Evolutionary conservation across 2,888 invertebrate genomes (phyloP).

Genomic region (Amphipyra tragopoginis): DNA sequence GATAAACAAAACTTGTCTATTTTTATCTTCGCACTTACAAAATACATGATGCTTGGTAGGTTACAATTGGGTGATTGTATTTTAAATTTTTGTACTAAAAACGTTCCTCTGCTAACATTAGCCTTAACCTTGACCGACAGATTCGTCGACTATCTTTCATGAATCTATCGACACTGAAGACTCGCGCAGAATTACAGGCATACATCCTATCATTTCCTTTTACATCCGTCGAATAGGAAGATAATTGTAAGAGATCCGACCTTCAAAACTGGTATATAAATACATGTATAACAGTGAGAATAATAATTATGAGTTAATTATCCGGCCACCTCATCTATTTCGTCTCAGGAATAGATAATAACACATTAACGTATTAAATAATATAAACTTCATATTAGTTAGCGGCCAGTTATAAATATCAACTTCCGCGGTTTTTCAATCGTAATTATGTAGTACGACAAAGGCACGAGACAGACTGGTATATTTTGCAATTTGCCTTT

Average conservation of each 20-base stretch:
- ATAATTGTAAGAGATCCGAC: conserved; percentile 4
- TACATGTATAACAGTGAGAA: conserved; percentile 27
- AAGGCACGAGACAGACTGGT: conserved; percentile 52
- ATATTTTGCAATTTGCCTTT: conserved; percentile 59
- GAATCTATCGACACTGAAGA: conserved; percentile 15
- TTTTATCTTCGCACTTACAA: neutral
- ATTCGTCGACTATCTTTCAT: conserved; percentile 7
- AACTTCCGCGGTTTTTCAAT: conserved; percentile 69
- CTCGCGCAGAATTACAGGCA: neutral
- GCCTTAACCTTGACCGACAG: conserved; percentile 26
- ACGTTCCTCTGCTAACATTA: conserved; percentile 17
- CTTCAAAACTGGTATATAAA: conserved; percentile 38
- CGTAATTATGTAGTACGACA: conserved; percentile 58
- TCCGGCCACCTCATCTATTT: conserved; percentile 35
- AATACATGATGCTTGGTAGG: too few relatives aligned
- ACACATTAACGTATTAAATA: conserved; percentile 40
- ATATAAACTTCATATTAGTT: conserved; percentile 58
- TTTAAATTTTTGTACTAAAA: conserved; percentile 11
- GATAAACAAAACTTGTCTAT: conserved; percentile 18
- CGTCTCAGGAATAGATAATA: conserved; percentile 36
- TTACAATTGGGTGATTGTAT: neutral
- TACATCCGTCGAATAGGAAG: neutral
- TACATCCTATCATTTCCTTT: neutral
- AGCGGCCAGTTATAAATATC: conserved; percentile 59
- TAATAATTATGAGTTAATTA: conserved; percentile 41